These are phyloP conservation scores for Machimus rusticus DNA, from an alignment of 2,888 invertebrate species.

Conservation along the genomic window DNA sequence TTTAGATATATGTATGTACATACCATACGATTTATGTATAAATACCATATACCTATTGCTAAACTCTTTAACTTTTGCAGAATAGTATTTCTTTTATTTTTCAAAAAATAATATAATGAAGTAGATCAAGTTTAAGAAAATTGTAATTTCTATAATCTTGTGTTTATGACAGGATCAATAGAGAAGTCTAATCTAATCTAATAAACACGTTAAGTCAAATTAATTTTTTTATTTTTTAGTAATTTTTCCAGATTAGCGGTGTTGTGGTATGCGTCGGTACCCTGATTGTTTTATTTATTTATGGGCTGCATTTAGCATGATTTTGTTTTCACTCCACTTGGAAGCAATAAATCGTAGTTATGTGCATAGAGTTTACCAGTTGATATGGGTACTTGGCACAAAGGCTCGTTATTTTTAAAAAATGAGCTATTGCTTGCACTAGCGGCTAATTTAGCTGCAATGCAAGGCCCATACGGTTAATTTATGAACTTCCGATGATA, in stretches of 20 bases:
- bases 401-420: neutral
- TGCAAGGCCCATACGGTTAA: neutral
- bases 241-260: neutral
- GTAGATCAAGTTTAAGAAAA: too few species aligned
- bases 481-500: slow-evolving; percentile 7
- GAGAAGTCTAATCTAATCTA: too few species aligned
- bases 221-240: too few species aligned
- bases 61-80: too few species aligned
- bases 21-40: too few species aligned
- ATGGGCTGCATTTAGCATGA: neutral
- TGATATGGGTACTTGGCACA: neutral
- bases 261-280: neutral
- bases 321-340: neutral
- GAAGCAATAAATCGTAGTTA: neutral
- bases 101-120: too few species aligned
- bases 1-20: too few species aligned
- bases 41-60: too few species aligned
- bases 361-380: neutral
- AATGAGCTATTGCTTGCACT: neutral
- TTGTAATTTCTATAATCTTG: too few species aligned
- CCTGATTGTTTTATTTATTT: neutral
- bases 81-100: too few species aligned
- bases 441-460: neutral
- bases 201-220: too few species aligned
- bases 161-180: too few species aligned